Evolutionary conservation across 2,888 invertebrate species (phyloP).

Genomic region (Limnephilus auricula): DNA sequence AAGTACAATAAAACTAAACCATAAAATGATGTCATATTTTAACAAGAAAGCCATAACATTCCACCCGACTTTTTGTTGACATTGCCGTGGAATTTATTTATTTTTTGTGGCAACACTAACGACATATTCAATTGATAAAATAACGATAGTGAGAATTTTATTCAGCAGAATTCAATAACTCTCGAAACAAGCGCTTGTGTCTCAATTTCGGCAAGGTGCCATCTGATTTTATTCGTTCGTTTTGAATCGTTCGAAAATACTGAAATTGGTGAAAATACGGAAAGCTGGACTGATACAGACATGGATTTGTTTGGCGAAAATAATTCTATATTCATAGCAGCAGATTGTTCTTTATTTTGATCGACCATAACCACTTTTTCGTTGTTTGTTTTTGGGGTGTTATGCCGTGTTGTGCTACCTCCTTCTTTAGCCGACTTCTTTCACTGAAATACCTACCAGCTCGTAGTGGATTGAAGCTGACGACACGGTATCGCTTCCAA

Average conservation of each 20-base stretch:
- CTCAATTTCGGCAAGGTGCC: neutral
- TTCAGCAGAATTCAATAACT: neutral
- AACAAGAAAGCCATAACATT: neutral
- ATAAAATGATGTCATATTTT: neutral
- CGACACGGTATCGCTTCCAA: too few relatives aligned
- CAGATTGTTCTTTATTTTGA: neutral
- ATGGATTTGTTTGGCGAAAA: neutral
- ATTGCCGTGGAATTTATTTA: slow-evolving; percentile 15
- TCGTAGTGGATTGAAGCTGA: too few relatives aligned
- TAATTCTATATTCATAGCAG: neutral
- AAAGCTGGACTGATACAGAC: neutral
- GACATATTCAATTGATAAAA: slow-evolving; percentile 39
- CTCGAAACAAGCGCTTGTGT: neutral
- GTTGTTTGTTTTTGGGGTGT: too few relatives aligned
- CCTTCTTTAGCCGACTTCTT: too few relatives aligned
- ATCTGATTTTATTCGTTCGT: neutral
- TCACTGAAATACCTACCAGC: too few relatives aligned
- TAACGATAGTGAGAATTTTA: slow-evolving; percentile 28
- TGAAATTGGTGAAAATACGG: neutral
- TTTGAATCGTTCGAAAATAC: neutral
- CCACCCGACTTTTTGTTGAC: neutral
- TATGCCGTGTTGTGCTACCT: too few relatives aligned
- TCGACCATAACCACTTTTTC: neutral
- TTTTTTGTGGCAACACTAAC: slow-evolving; percentile 38
- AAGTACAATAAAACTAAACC: too few relatives aligned